Conservation (phyloP, 2,113 vertebrate species). For the Chroicocephalus ridibundus region DNA sequence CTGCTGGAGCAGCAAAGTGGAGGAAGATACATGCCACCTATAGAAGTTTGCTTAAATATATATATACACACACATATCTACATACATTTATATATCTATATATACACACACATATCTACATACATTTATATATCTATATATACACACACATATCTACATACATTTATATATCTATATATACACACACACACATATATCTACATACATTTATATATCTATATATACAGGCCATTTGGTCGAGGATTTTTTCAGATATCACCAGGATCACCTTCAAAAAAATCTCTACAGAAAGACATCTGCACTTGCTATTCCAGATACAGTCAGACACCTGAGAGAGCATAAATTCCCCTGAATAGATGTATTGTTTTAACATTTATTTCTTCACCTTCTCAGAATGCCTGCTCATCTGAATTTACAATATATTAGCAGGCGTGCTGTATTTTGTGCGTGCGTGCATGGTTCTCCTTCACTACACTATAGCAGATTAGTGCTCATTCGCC, state of each 20-base stretch:
- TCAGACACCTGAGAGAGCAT: slow-evolving; percentile 31
- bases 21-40: not conserved
- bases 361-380: slow-evolving; percentile 57
- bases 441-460: not conserved
- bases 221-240: not conserved
- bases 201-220: too few relatives aligned
- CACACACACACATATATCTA: not conserved
- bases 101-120: too few relatives aligned
- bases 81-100: too few relatives aligned
- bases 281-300: slow-evolving; percentile 5
- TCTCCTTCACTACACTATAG: slow-evolving; percentile 35
- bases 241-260: not conserved
- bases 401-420: slow-evolving; percentile 54
- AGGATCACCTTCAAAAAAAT: not conserved
- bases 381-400: slow-evolving; percentile 28
- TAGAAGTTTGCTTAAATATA: not conserved
- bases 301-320: not conserved
- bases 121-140: too few relatives aligned
- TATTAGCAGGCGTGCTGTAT: not conserved
- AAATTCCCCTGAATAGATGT: slow-evolving; percentile 22
- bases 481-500: slow-evolving; percentile 67
- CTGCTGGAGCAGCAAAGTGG: not conserved
- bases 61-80: not conserved
- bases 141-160: too few relatives aligned
- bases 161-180: too few relatives aligned